Conservation (phyloP, 2,888 invertebrate genomes). For the Pachymerium ferrugineum region DNA sequence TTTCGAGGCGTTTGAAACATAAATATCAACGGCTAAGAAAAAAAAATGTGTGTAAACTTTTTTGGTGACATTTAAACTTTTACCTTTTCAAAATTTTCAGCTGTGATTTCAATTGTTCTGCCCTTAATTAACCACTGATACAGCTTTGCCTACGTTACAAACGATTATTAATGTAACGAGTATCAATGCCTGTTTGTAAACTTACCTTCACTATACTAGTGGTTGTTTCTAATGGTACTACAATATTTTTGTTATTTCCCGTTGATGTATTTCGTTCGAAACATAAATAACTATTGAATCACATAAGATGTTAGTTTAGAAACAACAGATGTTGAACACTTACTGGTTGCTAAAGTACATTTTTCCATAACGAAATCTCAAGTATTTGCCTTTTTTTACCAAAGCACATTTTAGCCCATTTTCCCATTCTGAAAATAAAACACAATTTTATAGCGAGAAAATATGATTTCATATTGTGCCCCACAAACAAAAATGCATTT, state of each 20-base stretch:
- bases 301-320: neutral
- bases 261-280: neutral
- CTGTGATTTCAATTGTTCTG: slow-evolving; percentile 15
- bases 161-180: neutral
- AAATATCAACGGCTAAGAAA: slow-evolving; percentile 6
- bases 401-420: neutral
- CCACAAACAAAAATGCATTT: neutral
- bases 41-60: neutral
- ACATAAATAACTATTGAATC: neutral
- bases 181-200: neutral
- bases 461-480: neutral
- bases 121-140: slow-evolving; percentile 10
- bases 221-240: neutral
- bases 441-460: neutral
- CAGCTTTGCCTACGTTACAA: neutral
- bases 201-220: neutral
- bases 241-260: neutral
- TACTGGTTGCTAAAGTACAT: slow-evolving; percentile 6
- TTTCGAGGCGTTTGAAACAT: slow-evolving; percentile 19
- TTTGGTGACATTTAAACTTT: neutral
- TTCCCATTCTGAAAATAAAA: neutral
- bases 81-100: neutral
- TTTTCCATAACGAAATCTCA: neutral
- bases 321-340: neutral
- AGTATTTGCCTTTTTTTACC: neutral